Base-by-base conservation (phyloP, 2,797 vertebrate genomes). In the Sarcoramphus papa region DNA sequence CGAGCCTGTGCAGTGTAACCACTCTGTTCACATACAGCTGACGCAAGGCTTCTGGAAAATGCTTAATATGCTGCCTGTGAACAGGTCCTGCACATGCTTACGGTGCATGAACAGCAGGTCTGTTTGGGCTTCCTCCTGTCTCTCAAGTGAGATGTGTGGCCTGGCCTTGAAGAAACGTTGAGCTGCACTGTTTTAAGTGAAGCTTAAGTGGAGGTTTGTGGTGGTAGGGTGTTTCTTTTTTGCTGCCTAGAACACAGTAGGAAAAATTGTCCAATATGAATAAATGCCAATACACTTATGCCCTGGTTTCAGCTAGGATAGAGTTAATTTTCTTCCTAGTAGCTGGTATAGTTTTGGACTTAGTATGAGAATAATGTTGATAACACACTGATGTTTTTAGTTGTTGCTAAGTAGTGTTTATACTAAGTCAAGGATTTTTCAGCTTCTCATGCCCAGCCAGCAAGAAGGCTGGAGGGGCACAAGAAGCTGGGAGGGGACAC, bases 1-100 rank as follows among this genome's bases (percentile, higher is more conserved):
- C 0, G 1, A 90, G 57, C 37, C 56, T 3, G 2, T 4, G 13
- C 27, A 65, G 12, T 0, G 0, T 1, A 22, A n/a, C 4, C 31
- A 6, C 31, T 43, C 81, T 12, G 20, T 28, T 79, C 45, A 3
- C 28, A 2, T 1, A 12, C 25, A 37, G 51, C 18, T 3, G 4
- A 18, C 0, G 0, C 24, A 6, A 43, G 31, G 30, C 28, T 59
- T 48, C 50, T 56, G 59, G 67, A 64, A 79, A 47, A 53, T 3
- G 31, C 33, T 62, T 35, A 13, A 19, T 16, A 12, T 2, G 11
- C 37, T 57, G 35, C 70, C 79, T 25, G n/a, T 9, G 35, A 81
- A 48, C 23, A n/a, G 7, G 2, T 41, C 25, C 9, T 31, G 10
- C 18, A 15, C 45, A 22, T 0, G 2, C 41, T 28, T 24, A 22